A percentile compares a stretch with the other conserved stretches of the same genome.
Conservation (phyloP, 2,113 vertebrate species). For the Neodon shergylaensis region DNA sequence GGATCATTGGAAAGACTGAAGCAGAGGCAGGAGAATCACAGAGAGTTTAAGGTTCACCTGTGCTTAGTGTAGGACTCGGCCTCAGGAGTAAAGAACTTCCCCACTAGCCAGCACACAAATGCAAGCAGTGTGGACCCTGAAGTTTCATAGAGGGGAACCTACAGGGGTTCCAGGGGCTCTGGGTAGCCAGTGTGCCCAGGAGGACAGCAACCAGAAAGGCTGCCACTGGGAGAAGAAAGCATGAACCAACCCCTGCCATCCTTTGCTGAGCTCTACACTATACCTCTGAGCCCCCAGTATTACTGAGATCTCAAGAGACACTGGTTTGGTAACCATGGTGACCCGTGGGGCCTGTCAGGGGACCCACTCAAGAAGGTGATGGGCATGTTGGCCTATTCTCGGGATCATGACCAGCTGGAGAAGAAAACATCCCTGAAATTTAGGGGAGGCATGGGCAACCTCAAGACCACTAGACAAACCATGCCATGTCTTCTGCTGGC, state of each 20-base stretch:
- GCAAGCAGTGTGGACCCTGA: background rate
- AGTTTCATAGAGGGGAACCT: background rate
- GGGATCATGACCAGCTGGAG: conserved; percentile 56
- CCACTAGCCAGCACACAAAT: background rate
- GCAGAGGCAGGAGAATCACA: background rate
- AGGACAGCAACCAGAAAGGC: fast-evolving
- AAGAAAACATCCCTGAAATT: conserved; percentile 74
- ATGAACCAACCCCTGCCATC: background rate
- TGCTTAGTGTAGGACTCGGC: background rate
- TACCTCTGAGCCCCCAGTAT: conserved; percentile 2
- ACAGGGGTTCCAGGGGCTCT: background rate
- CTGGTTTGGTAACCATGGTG: conserved; percentile 65
- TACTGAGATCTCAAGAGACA: conserved; percentile 40
- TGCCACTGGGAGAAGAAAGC: background rate
- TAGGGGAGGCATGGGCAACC: conserved; percentile 63
- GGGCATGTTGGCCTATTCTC: background rate
- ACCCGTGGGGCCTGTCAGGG: fast-evolving
- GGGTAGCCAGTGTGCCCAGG: fast-evolving
- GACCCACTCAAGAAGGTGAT: conserved; percentile 42
- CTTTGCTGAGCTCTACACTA: conserved; percentile 4
- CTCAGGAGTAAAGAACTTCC: background rate
- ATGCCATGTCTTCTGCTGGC: conserved; percentile 66
- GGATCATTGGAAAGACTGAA: background rate
- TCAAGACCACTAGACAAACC: conserved; percentile 65
- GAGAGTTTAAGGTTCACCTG: background rate